phyloP scores from a whole-genome alignment of 2,888 invertebrate genomes.

The Stenoptilia bipunctidactyla region DNA sequence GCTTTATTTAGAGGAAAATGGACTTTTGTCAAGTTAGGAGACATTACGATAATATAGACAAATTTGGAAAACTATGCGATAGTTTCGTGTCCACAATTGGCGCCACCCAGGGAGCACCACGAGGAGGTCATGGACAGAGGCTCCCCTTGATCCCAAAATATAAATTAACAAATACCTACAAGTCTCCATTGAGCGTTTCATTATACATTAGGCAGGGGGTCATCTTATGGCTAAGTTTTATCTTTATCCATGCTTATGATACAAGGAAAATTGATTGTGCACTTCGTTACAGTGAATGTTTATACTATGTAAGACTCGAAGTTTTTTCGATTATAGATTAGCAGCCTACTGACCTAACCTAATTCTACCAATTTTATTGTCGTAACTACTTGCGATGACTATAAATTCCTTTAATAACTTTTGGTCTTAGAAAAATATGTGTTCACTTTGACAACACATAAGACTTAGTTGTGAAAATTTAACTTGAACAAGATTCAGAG shows the following conservation, averaged over 20 bases:
- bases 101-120: slow-evolving; percentile 69
- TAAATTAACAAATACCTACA: slow-evolving; percentile 7
- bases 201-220: slow-evolving; percentile 1
- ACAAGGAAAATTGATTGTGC: neutral
- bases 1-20: neutral
- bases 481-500: too few relatives aligned
- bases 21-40: neutral
- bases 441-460: too few relatives aligned
- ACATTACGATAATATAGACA: too few relatives aligned
- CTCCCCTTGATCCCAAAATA: slow-evolving; percentile 55
- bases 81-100: slow-evolving; percentile 52
- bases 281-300: neutral
- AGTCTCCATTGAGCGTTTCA: slow-evolving; percentile 8
- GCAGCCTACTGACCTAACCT: slow-evolving; percentile 11
- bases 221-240: neutral
- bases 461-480: too few relatives aligned
- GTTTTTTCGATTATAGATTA: neutral
- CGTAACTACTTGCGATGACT: slow-evolving; percentile 30
- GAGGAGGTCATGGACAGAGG: slow-evolving; percentile 65
- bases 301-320: neutral
- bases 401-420: slow-evolving; percentile 4
- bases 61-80: too few relatives aligned
- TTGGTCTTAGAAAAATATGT: too few relatives aligned
- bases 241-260: neutral
- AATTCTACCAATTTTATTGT: slow-evolving; percentile 36